Percentiles rank a stretch among this genome's conserved stretches.
These are phyloP conservation scores for Pediacus dermestoides DNA, from an alignment of 2,888 invertebrate genomes.

Conservation along the genomic window DNA sequence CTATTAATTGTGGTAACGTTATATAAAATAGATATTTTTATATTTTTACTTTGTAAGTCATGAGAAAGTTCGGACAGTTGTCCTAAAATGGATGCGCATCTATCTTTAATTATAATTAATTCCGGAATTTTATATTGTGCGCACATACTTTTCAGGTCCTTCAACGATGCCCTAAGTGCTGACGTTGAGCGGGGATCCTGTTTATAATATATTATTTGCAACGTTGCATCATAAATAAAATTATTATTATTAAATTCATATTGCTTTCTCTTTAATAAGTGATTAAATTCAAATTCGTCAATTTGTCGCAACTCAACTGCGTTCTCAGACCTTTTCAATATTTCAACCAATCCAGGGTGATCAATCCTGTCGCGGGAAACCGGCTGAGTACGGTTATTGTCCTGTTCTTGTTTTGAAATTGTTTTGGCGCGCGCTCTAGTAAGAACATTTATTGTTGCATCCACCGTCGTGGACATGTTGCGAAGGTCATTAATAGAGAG, in stretches of 20 bases:
- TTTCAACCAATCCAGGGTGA: constrained; percentile 17
- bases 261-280: constrained; percentile 6
- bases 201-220: constrained; percentile 8
- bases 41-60: too few species aligned
- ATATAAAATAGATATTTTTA: constrained; percentile 18
- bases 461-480: background rate
- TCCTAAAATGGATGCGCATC: too few species aligned
- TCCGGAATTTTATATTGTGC: constrained; percentile 10
- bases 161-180: constrained; percentile 12
- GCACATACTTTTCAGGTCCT: constrained; percentile 14
- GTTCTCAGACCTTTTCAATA: constrained; percentile 12
- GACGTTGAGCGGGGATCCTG: constrained; percentile 13
- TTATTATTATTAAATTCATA: constrained; percentile 5
- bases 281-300: constrained; percentile 1
- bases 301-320: constrained; percentile 10
- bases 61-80: too few species aligned
- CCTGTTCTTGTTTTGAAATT: background rate
- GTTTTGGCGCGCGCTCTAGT: background rate
- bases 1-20: constrained; percentile 14
- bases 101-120: constrained; percentile 12
- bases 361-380: constrained; percentile 15
- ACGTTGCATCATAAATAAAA: constrained; percentile 1
- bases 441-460: too few species aligned
- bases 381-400: background rate
- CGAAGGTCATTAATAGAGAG: background rate